Evolutionary conservation across 2,888 invertebrate genomes (phyloP).

Genomic region (Tipula helvola): DNA sequence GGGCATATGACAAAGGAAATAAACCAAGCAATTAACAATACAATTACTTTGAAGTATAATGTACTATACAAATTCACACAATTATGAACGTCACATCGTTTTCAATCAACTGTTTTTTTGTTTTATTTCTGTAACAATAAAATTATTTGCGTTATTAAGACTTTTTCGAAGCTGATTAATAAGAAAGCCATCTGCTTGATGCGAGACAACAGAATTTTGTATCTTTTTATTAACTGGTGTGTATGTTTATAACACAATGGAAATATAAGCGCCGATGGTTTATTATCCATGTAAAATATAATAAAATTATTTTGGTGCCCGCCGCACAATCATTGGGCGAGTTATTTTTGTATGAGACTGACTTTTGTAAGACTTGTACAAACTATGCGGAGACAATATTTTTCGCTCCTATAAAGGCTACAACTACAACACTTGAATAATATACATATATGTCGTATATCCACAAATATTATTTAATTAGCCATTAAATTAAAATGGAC

Average conservation of each 20-base stretch:
- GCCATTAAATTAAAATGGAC: neutral
- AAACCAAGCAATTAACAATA: neutral
- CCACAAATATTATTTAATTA: neutral
- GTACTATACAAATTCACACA: neutral
- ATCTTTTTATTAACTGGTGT: neutral
- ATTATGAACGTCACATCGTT: neutral
- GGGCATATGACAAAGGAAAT: neutral
- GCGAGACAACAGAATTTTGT: neutral
- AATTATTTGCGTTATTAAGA: neutral
- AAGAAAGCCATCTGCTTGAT: neutral
- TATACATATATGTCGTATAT: neutral
- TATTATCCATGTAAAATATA: neutral
- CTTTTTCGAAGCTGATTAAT: neutral
- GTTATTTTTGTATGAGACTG: too few relatives aligned
- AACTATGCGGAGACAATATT: too few relatives aligned
- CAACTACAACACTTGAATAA: too few relatives aligned
- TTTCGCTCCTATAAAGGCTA: too few relatives aligned
- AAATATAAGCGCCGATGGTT: neutral
- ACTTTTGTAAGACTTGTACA: too few relatives aligned
- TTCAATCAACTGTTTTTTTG: neutral
- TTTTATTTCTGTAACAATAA: neutral
- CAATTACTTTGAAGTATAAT: neutral
- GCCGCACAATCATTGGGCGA: too few relatives aligned
- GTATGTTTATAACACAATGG: too few relatives aligned
- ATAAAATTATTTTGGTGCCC: neutral